These are phyloP conservation scores for Tigriopus japonicus DNA, from an alignment of 1,140 invertebrate genomes.

Conservation along the genomic window DNA sequence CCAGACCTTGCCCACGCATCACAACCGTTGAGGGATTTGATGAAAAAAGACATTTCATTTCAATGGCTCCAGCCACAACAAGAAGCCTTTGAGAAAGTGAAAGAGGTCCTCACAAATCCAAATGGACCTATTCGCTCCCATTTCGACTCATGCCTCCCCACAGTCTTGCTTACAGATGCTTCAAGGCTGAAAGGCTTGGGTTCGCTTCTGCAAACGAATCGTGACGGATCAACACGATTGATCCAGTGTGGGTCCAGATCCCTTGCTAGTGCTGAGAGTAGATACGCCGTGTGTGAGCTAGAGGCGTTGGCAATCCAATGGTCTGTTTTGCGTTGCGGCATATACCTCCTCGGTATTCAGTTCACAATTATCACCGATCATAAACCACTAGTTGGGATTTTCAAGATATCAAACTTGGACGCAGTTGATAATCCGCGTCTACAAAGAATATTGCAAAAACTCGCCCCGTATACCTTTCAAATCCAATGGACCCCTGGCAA, in stretches of 20 bases:
- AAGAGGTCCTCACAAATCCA: neutral
- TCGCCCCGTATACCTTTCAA: neutral
- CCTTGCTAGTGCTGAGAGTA: constrained; percentile 15
- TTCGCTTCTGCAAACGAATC: constrained; percentile 6
- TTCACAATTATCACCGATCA: constrained; percentile 23
- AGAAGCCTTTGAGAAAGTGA: neutral
- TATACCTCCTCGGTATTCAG: neutral
- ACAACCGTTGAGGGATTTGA: neutral
- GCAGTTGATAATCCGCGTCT: constrained; percentile 17
- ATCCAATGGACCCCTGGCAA: neutral
- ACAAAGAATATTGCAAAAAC: neutral
- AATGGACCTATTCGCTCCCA: neutral
- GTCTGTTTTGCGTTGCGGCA: neutral
- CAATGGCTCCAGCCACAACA: neutral
- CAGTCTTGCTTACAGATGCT: neutral
- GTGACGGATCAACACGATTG: neutral
- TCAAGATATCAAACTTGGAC: constrained; percentile 19
- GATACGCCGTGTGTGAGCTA: constrained; percentile 16
- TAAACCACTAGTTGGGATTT: constrained; percentile 21
- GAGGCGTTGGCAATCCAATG: constrained; percentile 18
- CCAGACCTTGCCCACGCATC: neutral
- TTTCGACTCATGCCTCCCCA: neutral
- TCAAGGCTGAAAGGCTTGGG: constrained; percentile 12
- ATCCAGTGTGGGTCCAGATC: constrained; percentile 14
- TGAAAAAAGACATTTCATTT: neutral